Evolutionary conservation across 2,113 vertebrate genomes (phyloP), one percentile per base, ranked within the genome.

Genomic region (Ictidomys tridecemlineatus): DNA sequence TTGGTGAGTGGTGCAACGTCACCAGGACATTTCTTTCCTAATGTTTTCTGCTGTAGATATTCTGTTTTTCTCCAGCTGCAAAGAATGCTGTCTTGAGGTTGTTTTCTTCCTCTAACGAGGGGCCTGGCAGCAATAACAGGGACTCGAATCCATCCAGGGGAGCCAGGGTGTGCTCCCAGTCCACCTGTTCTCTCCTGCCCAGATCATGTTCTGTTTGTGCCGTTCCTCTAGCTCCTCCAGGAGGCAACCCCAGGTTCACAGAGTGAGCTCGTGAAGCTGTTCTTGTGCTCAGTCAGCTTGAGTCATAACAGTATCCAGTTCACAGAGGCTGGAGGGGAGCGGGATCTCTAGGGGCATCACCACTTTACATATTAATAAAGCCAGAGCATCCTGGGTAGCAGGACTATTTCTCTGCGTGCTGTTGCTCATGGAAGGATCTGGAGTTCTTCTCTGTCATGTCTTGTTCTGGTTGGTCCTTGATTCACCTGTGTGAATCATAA

Each of bases 141-240:
- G 56, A 12, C 51, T 76, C 30, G 28, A 78, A 26, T 63, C 24
- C 20, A 84, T 74, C 84, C 76, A 39, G 5, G 77, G 67, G 73
- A 14, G 16, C 2, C 61, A 20, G 67, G 86, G 9, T 58, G 24
- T 26, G 8, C 28, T 58, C 18, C 6, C 5, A 22, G 58, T 4
- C 2, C 28, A 0, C 14, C 26, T 51, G 53, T 58, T 28, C 32
- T 34, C 28, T 4, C 28, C 32, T 0, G 0, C 4, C 4, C 4
- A 0, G 0, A 34, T 83, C 17, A 9, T 34, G 1, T 58, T 32
- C 7, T 79, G 37, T 37, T 37, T 28, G 2, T 63, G 8, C 5
- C 6, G 0, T 83, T 65, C 37, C 13, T 72, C 17, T 4, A 8
- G 0, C 65, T 63, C 77, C 42, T 77, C 26, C 58, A 37, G 85